A percentile compares a stretch with the other conserved stretches of the same genome.
These are phyloP conservation scores for Diadegma fenestrale DNA, from an alignment of 2,888 invertebrate genomes.

Conservation along the genomic window DNA sequence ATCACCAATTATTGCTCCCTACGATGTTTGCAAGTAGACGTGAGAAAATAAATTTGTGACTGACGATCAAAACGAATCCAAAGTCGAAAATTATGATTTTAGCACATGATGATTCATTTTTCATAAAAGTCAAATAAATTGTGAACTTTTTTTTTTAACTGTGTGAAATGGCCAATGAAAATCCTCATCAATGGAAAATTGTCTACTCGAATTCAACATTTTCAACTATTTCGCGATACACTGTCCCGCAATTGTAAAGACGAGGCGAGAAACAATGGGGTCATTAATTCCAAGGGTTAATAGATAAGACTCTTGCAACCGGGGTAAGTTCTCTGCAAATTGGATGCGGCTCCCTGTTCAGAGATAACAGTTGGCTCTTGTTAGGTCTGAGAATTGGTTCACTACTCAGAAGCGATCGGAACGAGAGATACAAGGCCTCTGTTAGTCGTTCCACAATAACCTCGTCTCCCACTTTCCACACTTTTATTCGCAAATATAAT, in stretches of 20 bases:
- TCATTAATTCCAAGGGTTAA: conserved; percentile 4
- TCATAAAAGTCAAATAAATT: no score
- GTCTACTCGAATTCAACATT: background rate
- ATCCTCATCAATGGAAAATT: background rate
- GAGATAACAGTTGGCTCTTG: conserved; percentile 16
- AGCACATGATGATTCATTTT: no score
- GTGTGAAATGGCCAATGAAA: background rate
- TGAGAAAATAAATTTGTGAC: no score
- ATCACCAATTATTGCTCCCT: background rate
- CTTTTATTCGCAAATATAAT: background rate
- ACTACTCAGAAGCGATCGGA: background rate
- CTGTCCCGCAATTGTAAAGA: background rate
- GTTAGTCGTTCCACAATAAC: background rate
- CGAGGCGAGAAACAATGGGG: background rate
- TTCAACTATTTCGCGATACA: background rate
- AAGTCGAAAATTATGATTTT: no score
- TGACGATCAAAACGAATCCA: no score
- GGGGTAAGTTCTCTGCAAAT: conserved; percentile 6
- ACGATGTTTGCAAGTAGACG: background rate
- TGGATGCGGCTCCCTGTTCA: conserved; percentile 7
- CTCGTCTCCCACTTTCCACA: background rate
- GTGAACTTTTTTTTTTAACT: background rate
- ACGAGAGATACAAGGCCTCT: background rate
- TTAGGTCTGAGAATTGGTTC: conserved; percentile 18
- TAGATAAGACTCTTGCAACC: conserved; percentile 18